Percentiles rank a stretch among this genome's conserved stretches.
phyloP scores from a whole-genome alignment of 2,797 vertebrate genomes.

The Monodelphis domestica region DNA sequence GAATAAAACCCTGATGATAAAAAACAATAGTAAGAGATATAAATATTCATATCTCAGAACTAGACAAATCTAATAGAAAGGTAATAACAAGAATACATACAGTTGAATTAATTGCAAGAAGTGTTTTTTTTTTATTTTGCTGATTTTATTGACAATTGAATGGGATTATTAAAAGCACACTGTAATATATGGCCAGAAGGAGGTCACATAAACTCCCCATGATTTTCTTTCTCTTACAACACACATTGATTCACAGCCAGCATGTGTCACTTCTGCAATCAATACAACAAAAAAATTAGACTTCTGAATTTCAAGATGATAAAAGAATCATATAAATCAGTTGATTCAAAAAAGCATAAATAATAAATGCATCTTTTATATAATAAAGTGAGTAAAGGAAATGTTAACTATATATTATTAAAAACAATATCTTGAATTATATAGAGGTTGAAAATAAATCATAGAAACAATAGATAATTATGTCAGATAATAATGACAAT shows the following conservation, averaged over 20 bases:
- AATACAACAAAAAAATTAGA: background rate
- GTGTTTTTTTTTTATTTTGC: background rate
- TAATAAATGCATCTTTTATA: no score
- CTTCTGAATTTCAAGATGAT: background rate
- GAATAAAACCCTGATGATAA: background rate
- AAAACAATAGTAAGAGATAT: background rate
- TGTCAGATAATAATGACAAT: no score
- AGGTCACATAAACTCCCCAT: no score
- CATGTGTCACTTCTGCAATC: background rate
- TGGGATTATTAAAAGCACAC: background rate
- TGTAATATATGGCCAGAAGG: no score
- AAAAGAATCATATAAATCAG: background rate
- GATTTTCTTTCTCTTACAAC: no score
- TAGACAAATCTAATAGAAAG: background rate
- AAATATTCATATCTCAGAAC: background rate
- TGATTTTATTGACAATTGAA: background rate
- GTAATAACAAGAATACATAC: no score
- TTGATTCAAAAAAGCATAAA: no score
- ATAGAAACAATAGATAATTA: no score
- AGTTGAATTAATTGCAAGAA: background rate
- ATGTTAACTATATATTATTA: no score
- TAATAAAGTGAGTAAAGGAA: no score
- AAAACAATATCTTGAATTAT: no score
- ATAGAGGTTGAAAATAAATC: no score
- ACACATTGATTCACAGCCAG: background rate